Evolutionary conservation across 2,113 vertebrate genomes (phyloP).

Genomic region (Cheilinus undulatus): DNA sequence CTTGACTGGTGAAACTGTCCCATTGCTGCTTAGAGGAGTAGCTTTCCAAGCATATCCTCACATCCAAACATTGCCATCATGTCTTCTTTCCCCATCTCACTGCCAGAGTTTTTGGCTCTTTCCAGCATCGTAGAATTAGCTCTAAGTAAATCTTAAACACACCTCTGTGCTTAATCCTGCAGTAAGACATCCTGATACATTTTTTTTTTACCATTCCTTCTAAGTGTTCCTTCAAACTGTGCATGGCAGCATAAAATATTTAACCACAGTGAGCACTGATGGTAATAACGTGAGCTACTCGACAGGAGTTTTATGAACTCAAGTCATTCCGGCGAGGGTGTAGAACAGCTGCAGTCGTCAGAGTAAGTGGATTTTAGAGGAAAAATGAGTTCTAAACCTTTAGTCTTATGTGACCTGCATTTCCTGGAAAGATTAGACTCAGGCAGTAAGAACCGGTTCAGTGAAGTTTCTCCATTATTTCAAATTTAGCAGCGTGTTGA

Average conservation of each 20-base stretch:
- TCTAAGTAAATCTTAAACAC: not conserved
- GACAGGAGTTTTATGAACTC: not conserved
- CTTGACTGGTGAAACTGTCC: too few relatives aligned
- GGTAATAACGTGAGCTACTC: not conserved
- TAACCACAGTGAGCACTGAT: slow-evolving; percentile 5
- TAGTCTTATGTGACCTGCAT: slow-evolving; percentile 10
- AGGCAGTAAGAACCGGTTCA: not conserved
- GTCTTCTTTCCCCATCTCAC: too few relatives aligned
- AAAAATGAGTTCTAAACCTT: slow-evolving; percentile 1
- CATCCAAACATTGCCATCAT: too few relatives aligned
- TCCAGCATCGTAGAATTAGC: too few relatives aligned
- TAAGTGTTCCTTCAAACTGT: slow-evolving; percentile 13
- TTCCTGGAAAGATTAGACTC: not conserved
- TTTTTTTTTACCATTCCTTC: slow-evolving; percentile 9
- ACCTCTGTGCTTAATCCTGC: not conserved
- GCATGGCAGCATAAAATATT: not conserved
- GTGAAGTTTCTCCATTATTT: not conserved
- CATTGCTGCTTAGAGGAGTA: too few relatives aligned
- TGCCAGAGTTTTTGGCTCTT: too few relatives aligned
- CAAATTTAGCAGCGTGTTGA: slow-evolving; percentile 10
- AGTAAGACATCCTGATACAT: not conserved
- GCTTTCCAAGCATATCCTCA: too few relatives aligned
- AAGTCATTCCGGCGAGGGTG: not conserved
- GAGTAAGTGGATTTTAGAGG: not conserved
- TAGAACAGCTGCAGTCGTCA: not conserved